These are phyloP conservation scores for Ditula angustiorana DNA, from an alignment of 2,888 invertebrate species.

Conservation along the genomic window DNA sequence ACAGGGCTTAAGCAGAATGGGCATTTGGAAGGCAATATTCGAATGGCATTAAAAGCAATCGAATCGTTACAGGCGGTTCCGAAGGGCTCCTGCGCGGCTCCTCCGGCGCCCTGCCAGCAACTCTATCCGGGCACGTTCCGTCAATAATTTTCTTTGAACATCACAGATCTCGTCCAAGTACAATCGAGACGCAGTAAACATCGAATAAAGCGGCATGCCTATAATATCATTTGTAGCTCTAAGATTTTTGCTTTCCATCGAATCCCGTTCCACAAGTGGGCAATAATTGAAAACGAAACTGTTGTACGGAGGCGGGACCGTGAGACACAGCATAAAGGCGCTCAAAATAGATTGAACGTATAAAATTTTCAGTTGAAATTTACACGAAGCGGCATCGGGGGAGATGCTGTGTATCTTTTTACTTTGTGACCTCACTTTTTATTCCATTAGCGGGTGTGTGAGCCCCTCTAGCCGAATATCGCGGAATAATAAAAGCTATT, in stretches of 20 bases:
- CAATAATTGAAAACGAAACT: slow-evolving; percentile 85
- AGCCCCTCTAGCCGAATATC: slow-evolving; percentile 83
- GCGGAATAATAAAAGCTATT: slow-evolving; percentile 84
- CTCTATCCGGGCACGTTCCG: slow-evolving; percentile 78
- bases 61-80: slow-evolving; percentile 56
- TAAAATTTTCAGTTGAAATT: slow-evolving; percentile 85
- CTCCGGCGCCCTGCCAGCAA: slow-evolving; percentile 58
- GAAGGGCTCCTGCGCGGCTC: slow-evolving; percentile 58
- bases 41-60: slow-evolving; percentile 59
- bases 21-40: slow-evolving; percentile 45
- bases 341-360: slow-evolving; percentile 84
- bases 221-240: slow-evolving; percentile 83
- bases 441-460: slow-evolving; percentile 84
- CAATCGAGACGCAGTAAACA: slow-evolving; percentile 82
- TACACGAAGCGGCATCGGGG: slow-evolving; percentile 81
- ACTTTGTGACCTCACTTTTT: slow-evolving; percentile 86
- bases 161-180: slow-evolving; percentile 78
- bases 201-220: slow-evolving; percentile 79
- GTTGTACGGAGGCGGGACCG: slow-evolving; percentile 77
- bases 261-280: slow-evolving; percentile 84
- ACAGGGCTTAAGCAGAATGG: slow-evolving; percentile 48
- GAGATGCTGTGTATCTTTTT: slow-evolving; percentile 83
- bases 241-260: slow-evolving; percentile 77
- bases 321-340: slow-evolving; percentile 83
- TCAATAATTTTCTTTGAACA: slow-evolving; percentile 83